A percentile compares a stretch with the other conserved stretches of the same genome.
Evolutionary conservation across 64 coral and sea anemone species (phyloP).

Genomic region (Actinia tenebrosa): DNA sequence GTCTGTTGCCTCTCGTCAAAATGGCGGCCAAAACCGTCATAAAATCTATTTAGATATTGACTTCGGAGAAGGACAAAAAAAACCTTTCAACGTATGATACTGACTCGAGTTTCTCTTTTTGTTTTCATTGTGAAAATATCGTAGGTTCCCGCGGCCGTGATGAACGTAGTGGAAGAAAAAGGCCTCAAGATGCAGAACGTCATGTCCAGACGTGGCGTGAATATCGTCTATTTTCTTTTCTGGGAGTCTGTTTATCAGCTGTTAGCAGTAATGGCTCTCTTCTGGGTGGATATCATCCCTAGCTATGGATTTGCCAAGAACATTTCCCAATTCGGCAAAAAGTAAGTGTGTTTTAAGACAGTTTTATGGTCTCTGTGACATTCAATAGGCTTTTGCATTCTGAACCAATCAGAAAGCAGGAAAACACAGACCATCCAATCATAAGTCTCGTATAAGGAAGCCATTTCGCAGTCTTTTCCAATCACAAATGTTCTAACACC

Average conservation of each 20-base stretch:
- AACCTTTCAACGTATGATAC: too few species aligned
- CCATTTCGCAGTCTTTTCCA: neutral
- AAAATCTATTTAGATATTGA: too few species aligned
- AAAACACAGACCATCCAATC: neutral
- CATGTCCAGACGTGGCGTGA: slow-evolving; percentile 49
- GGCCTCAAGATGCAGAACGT: slow-evolving; percentile 75
- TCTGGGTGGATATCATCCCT: slow-evolving; percentile 90
- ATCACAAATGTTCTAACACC: too few species aligned
- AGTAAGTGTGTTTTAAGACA: slow-evolving; percentile 41
- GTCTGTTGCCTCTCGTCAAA: too few species aligned
- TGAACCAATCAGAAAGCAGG: neutral
- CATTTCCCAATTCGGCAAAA: slow-evolving; percentile 73
- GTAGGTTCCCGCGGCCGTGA: slow-evolving; percentile 66
- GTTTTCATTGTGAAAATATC: too few species aligned
- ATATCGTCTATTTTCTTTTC: slow-evolving; percentile 79
- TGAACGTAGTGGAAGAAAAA: slow-evolving; percentile 80
- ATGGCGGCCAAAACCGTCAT: too few species aligned
- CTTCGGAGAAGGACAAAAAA: too few species aligned
- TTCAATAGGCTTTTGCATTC: neutral
- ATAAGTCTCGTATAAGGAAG: neutral
- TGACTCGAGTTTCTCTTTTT: too few species aligned
- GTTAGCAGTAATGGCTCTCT: slow-evolving; percentile 40
- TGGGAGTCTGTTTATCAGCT: slow-evolving; percentile 88
- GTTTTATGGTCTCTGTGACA: neutral
- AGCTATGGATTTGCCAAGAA: slow-evolving; percentile 72